These are phyloP conservation scores for Brassicogethes aeneus DNA, from an alignment of 2,888 invertebrate species.

Conservation along the genomic window DNA sequence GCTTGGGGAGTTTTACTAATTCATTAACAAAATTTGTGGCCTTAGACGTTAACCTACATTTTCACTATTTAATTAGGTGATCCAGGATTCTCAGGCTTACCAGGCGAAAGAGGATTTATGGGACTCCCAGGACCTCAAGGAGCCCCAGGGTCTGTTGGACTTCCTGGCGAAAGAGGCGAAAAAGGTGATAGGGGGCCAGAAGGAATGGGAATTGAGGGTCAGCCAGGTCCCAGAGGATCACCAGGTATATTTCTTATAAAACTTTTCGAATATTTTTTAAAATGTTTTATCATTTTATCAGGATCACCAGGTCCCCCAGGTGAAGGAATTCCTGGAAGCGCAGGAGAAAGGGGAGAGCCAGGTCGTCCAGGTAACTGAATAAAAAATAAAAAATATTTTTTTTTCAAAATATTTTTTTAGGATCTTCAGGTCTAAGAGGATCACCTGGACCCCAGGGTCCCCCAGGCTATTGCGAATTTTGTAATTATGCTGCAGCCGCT, in stretches of 20 bases:
- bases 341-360: slow-evolving; percentile 66
- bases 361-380: slow-evolving; percentile 59
- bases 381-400: slow-evolving; percentile 4
- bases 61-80: slow-evolving; percentile 49
- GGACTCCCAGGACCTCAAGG: slow-evolving; percentile 57
- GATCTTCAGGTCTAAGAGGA: slow-evolving; percentile 42
- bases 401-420: slow-evolving; percentile 11
- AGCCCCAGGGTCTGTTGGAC: slow-evolving; percentile 51
- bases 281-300: slow-evolving; percentile 21
- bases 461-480: slow-evolving; percentile 56
- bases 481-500: slow-evolving; percentile 49
- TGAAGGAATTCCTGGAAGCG: slow-evolving; percentile 56
- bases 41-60: too few relatives aligned
- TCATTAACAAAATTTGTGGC: too few relatives aligned
- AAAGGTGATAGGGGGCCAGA: slow-evolving; percentile 64
- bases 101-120: slow-evolving; percentile 54
- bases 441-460: slow-evolving; percentile 56
- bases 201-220: slow-evolving; percentile 67
- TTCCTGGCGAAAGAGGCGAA: slow-evolving; percentile 57
- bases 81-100: slow-evolving; percentile 56
- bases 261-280: not conserved
- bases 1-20: too few relatives aligned
- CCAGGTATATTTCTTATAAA: slow-evolving; percentile 52
- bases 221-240: slow-evolving; percentile 59
- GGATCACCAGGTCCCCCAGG: slow-evolving; percentile 63